Evolutionary conservation across 2,113 vertebrate genomes (phyloP).

Genomic region (Martes martes): DNA sequence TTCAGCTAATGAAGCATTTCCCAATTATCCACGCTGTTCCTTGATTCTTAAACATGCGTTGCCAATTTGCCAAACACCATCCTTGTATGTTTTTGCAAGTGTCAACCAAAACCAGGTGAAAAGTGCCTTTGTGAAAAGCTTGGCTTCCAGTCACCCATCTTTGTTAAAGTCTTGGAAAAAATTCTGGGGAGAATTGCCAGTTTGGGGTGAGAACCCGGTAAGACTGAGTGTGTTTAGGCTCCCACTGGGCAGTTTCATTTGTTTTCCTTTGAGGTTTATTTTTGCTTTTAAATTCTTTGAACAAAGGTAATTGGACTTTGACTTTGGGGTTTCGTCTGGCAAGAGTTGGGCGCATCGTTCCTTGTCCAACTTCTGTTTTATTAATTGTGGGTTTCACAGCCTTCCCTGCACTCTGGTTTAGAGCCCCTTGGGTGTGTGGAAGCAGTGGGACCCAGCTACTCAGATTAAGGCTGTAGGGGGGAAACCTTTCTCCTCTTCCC

Average conservation of each 20-base stretch:
- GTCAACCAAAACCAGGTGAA: neutral
- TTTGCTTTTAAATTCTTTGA: constrained; percentile 39
- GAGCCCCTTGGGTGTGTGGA: neutral
- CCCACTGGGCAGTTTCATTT: neutral
- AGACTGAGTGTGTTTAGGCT: neutral
- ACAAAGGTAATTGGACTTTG: neutral
- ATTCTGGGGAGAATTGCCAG: neutral
- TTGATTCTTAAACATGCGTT: neutral
- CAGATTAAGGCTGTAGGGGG: neutral
- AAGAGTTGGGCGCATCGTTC: neutral
- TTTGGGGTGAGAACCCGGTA: neutral
- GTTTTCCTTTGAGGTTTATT: neutral
- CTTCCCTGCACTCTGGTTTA: neutral
- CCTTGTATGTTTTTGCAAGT: neutral
- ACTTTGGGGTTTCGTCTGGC: neutral
- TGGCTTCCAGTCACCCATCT: neutral
- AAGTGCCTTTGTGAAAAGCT: neutral
- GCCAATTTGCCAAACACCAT: neutral
- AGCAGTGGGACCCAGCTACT: neutral
- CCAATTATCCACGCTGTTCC: neutral
- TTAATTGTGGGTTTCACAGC: neutral
- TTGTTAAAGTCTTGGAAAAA: neutral
- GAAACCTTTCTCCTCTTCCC: neutral
- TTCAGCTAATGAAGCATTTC: neutral
- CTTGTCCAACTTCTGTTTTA: neutral